Base-by-base conservation (phyloP, 2,888 invertebrate genomes). In the Erebia palarica region DNA sequence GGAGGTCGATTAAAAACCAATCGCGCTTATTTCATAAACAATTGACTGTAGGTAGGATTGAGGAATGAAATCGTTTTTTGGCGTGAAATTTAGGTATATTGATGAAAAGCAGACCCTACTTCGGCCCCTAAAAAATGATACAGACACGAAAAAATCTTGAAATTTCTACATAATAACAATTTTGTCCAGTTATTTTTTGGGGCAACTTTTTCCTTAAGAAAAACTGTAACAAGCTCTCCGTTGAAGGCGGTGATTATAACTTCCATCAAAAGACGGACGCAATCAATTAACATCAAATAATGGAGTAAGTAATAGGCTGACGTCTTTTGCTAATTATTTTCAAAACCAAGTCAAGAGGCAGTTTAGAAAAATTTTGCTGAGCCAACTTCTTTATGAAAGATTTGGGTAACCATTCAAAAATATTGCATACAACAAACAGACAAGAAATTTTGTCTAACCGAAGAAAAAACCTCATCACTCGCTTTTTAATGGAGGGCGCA, bases 271-370 rank as follows among this genome's bases (percentile, higher is more conserved):
- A 27, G 51, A 14, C 65, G 27, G 53, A 65, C 11, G 65, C 53
- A 49, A 65, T 65, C 65, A 65, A 53, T 65, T 65, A 65, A 51
- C 53, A 36, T 49, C 65, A 65, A 63, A 53, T 65, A 51, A 65
- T 8, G 51, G 51, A 10, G 65, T 51, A 36, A n/a, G 65, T 51
- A 53, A n/a, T 18, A 49, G 18, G 63, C 47, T 65, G 65, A 64
- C 49, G 27, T 13, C n/a, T 21, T 11, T 13, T 14, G 21, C 5
- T 64, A 49, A 65, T 65, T 65, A 65, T 65, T 65, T 65, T 27
- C 27, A n/a, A 64, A 51, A 27, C 16, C n/a, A 21, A 49, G 14
- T 10, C 9, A 61, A 63, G 8, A 13, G 21, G 51, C 47, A 47
- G 13, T 63, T 63, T 63, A 14, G 9, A 13, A 21, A 21, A 21